Base-by-base conservation (phyloP, 1,140 invertebrate genomes). In the Spodoptera litura region DNA sequence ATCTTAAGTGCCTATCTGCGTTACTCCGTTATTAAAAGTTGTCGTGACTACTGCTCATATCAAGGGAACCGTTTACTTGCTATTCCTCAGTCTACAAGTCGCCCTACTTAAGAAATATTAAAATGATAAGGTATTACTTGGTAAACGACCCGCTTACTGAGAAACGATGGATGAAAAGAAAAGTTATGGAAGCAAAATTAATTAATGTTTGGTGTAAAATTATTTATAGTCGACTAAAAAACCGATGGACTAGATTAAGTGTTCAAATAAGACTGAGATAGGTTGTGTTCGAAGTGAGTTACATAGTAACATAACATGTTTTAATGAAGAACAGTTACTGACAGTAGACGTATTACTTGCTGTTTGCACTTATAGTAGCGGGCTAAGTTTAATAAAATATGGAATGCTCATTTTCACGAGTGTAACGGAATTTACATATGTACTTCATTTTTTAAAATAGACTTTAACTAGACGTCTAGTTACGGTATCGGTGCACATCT, bases 21-120 rank as follows among this genome's bases (percentile, higher is more conserved):
- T 68, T 56, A 58, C 55, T 77, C 74, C 52, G 74, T 77, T 68
- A 77, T 77, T 77, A 77, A 77, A 77, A 77, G 51, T 77, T 77
- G 74, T 56, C 74, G 74, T 77, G 74, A 77, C 74, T 31, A 44
- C n/a, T 3, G 52, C 52, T 68, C 74, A 77, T 77, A 77, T 77
- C 38, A 77, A 58, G 53, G 44, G 27, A 77, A 77, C 74, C 15
- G 52, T 68, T 68, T 68, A 58, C 35, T 77, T 77, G 53, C 62
- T 68, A 58, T 51, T 68, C 51, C 51, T 77, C 74, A 76, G 74
- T 76, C 74, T 77, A 68, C 74, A 52, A 68, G 74, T 66, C 53
- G 74, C 52, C 74, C 73, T 56, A 68, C 74, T 77, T 58, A 58
- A 68, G 53, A 44, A 56, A 68, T 77, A 77, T 77, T 58, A 68